Evolutionary conservation across 2,888 invertebrate genomes (phyloP), one percentile per base, ranked within the genome.

Genomic region (Agriopis marginaria): DNA sequence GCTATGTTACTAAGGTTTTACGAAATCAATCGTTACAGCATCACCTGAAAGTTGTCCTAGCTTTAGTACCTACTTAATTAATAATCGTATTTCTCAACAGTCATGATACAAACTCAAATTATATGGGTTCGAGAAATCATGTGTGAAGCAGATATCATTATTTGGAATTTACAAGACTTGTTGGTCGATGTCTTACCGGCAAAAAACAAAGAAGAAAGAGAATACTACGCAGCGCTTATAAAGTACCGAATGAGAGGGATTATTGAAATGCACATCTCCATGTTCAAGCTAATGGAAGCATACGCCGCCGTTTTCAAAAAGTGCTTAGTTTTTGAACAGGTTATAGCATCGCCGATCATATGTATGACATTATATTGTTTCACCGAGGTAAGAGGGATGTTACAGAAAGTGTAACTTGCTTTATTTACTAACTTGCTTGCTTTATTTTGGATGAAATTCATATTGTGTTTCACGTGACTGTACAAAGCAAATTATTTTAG

Each of bases 311-410:
- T 62, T 44, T 62, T 45, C 23, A 62, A 53, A 9, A 51, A n/a
- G 7, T 45, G 23, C 23, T 44, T 62, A 2, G 10, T 62, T n/a
- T 51, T 23, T n/a, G 62, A 62, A 62, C 51, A 62, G 23, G 17
- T 53, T 0, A 3, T 45, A 8, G 8, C 45, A 0, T 14, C 32
- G 9, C 32, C 45, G 7, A 32, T 12, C 6, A 45, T 54, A 9
- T 62, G 62, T 32, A 6, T 62, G 44, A 62, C 44, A 23, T 45
- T 45, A 10, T 62, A 17, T 62, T n/a, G 53, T 53, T 53, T 62
- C 11, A 23, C 23, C 4, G 51, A 53, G 45, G 62, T 62, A 9
- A 59, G 59, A 47, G 12, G 4, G 7, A 12, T n/a, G n/a, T n/a
- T n/a, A n/a, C n/a, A n/a, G n/a, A n/a, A n/a, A 3, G 11, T 39